A percentile compares a stretch with the other conserved stretches of the same genome.
Conservation (phyloP, 2,113 vertebrate species). For the Calidris pugnax region DNA sequence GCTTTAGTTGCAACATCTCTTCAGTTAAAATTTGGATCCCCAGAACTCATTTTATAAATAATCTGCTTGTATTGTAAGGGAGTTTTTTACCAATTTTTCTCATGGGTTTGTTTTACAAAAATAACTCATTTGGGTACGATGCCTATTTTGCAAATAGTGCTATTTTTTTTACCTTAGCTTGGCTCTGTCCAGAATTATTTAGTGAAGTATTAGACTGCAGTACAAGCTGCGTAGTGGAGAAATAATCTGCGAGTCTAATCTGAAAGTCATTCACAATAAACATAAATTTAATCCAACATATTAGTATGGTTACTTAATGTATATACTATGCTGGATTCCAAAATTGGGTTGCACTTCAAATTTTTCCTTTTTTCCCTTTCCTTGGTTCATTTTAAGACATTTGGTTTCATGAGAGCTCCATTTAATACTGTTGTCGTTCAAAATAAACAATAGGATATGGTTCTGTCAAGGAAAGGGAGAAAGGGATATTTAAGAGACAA, state of each 20-base stretch:
- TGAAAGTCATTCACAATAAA: neutral
- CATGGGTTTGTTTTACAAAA: neutral
- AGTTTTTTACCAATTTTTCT: neutral
- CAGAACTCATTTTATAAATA: neutral
- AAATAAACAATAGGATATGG: neutral
- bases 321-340: neutral
- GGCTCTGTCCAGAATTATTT: neutral
- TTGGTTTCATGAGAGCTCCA: neutral
- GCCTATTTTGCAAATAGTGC: neutral
- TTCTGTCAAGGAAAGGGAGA: neutral
- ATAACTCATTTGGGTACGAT: neutral
- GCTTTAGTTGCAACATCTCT: neutral
- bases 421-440: neutral
- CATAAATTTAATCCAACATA: neutral
- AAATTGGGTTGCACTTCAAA: neutral
- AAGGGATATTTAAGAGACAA: neutral
- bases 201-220: neutral
- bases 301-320: neutral
- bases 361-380: neutral
- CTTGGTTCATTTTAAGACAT: neutral
- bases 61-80: neutral
- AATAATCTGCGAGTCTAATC: neutral
- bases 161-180: neutral
- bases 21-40: neutral
- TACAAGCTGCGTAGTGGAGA: neutral